Conservation (phyloP, 2,797 vertebrate species). For the Betta splendens region DNA sequence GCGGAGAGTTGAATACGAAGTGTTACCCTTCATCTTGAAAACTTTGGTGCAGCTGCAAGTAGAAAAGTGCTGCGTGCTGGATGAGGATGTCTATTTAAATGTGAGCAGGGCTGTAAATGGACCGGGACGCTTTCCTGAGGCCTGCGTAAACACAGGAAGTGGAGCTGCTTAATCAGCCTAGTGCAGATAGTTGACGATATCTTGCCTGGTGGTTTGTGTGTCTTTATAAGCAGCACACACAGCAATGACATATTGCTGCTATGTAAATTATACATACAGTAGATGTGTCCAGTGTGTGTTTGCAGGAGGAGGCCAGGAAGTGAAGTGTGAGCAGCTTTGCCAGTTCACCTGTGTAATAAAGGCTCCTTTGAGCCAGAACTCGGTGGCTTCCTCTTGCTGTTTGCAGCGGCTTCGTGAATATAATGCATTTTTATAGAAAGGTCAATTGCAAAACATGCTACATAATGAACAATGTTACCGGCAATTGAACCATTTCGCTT, state of each 20-base stretch:
- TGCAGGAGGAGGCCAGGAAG: not conserved
- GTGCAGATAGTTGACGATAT: slow-evolving; percentile 7
- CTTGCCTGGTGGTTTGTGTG: slow-evolving; percentile 12
- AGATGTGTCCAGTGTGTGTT: not conserved
- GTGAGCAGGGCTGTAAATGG: not conserved
- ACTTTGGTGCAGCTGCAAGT: not conserved
- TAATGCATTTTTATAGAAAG: too few relatives aligned
- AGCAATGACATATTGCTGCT: not conserved
- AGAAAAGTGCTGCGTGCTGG: not conserved
- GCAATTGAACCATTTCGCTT: too few relatives aligned
- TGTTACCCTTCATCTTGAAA: not conserved
- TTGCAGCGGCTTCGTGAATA: too few relatives aligned
- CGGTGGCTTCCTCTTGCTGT: not conserved
- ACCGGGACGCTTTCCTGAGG: not conserved
- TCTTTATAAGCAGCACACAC: not conserved
- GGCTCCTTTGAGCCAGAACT: too few relatives aligned
- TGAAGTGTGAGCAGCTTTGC: not conserved
- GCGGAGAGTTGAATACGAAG: not conserved
- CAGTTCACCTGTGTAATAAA: too few relatives aligned
- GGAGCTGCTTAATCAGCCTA: slow-evolving; percentile 23
- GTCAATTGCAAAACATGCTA: too few relatives aligned
- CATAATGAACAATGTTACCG: too few relatives aligned
- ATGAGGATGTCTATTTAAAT: slow-evolving; percentile 3
- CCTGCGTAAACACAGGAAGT: not conserved
- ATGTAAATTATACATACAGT: not conserved